Conservation (phyloP, 1,140 invertebrate species). For the Formica selysi region DNA sequence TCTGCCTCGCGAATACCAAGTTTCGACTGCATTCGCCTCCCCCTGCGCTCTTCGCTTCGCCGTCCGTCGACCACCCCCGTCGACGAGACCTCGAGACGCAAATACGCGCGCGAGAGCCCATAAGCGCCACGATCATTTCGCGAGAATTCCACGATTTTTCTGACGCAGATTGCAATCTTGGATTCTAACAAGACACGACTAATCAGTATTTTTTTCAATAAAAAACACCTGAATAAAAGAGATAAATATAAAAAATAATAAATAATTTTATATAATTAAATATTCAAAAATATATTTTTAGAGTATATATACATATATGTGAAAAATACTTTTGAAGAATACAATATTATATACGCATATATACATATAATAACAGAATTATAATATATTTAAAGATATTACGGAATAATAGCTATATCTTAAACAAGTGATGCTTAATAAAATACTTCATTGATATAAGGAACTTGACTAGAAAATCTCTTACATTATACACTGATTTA, state of each 20-base stretch:
- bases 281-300: background rate
- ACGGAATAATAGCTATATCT: background rate
- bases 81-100: conserved; percentile 61
- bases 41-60: background rate
- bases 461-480: background rate
- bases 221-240: background rate
- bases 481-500: conserved; percentile 12
- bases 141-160: conserved; percentile 47
- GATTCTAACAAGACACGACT: background rate
- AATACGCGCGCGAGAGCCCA: conserved; percentile 56
- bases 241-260: background rate
- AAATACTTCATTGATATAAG: background rate
- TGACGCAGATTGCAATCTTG: conserved; percentile 2
- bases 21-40: conserved; percentile 43
- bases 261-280: background rate
- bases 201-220: background rate
- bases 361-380: no score
- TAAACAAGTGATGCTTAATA: conserved; percentile 1
- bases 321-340: background rate
- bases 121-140: conserved; percentile 31
- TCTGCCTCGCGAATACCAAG: conserved; percentile 31
- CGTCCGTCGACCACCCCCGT: conserved; percentile 30
- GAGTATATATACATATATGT: background rate
- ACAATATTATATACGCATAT: background rate
- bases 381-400: background rate